A percentile compares a stretch with the other conserved stretches of the same genome.
Conservation (phyloP, 1,140 invertebrate species). For the Magallana gigas region DNA sequence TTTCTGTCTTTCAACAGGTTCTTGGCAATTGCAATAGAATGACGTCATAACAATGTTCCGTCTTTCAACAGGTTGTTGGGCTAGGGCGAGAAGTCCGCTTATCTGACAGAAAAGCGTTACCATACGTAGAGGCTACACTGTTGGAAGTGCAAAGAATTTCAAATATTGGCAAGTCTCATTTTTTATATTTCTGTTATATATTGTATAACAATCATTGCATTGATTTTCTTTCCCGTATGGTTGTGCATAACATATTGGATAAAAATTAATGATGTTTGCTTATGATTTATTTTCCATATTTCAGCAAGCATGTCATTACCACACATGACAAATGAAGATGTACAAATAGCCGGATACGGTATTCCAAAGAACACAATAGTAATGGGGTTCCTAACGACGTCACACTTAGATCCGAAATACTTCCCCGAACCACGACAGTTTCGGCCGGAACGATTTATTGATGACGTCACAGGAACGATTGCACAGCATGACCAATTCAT, state of each 20-base stretch:
- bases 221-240: too few relatives aligned
- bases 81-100: constrained; percentile 14
- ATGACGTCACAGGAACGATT: constrained; percentile 63
- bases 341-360: constrained; percentile 65
- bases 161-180: constrained; percentile 36
- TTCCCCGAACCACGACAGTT: constrained; percentile 87
- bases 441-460: constrained; percentile 83
- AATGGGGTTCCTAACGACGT: constrained; percentile 70
- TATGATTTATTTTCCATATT: background rate
- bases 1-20: too few relatives aligned
- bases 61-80: constrained; percentile 78
- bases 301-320: constrained; percentile 72
- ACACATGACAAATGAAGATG: constrained; percentile 66
- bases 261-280: background rate
- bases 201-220: too few relatives aligned
- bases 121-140: constrained; percentile 55
- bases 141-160: constrained; percentile 51
- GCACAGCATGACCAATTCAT: constrained; percentile 56
- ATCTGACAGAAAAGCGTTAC: constrained; percentile 39
- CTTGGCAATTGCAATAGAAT: too few relatives aligned
- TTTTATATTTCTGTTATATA: too few relatives aligned
- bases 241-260: too few relatives aligned
- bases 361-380: constrained; percentile 74
- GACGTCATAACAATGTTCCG: background rate
- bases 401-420: constrained; percentile 70